Conservation (phyloP, 2,113 vertebrate species). For the Eretmodus cyanostictus region DNA sequence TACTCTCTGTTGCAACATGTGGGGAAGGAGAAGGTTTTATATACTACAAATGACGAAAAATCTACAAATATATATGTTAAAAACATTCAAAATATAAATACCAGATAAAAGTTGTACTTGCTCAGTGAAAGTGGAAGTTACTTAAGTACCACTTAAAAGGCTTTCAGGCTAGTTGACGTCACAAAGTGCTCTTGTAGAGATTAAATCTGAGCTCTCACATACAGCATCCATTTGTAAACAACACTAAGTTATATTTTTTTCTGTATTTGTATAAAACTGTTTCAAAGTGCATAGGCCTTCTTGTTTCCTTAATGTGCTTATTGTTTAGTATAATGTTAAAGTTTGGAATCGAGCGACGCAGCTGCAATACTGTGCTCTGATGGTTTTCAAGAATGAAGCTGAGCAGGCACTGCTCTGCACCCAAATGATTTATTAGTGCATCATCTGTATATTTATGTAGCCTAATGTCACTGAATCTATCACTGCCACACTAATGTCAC, state of each 20-base stretch:
- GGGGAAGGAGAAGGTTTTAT: not conserved
- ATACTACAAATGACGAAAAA: not conserved
- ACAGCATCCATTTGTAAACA: not conserved
- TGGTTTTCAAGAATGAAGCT: not conserved
- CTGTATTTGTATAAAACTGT: not conserved
- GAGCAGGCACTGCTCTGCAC: slow-evolving; percentile 3
- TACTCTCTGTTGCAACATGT: not conserved
- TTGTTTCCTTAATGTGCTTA: not conserved
- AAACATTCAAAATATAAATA: not conserved
- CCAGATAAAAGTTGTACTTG: not conserved
- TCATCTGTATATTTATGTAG: slow-evolving; percentile 33
- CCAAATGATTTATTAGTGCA: slow-evolving; percentile 28
- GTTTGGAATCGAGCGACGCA: not conserved
- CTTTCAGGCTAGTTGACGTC: not conserved
- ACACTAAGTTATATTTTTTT: not conserved
- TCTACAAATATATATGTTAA: not conserved
- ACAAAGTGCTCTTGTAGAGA: not conserved
- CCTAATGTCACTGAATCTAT: slow-evolving; percentile 32
- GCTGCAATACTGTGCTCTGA: not conserved
- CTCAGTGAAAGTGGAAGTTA: not conserved
- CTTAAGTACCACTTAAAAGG: not conserved
- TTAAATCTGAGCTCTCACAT: not conserved
- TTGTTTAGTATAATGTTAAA: not conserved
- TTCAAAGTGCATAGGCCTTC: not conserved
- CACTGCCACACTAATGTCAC: slow-evolving; percentile 29